Percentiles rank a stretch among this genome's conserved stretches.
Evolutionary conservation across 2,888 invertebrate genomes (phyloP).

Genomic region (Cryptus armator): DNA sequence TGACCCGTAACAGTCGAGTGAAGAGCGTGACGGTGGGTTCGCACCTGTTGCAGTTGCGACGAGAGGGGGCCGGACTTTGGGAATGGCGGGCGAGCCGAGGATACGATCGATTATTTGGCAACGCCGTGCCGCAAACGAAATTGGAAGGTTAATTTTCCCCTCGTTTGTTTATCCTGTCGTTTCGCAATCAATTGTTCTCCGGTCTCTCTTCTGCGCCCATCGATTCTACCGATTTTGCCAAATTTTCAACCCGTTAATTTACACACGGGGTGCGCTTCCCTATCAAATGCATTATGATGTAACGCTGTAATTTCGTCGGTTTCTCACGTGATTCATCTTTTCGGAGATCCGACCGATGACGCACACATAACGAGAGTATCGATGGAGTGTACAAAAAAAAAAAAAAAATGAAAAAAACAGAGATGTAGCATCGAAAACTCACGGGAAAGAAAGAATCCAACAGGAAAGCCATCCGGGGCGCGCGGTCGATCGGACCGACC

Average conservation of each 20-base stretch:
- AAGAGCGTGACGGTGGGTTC: constrained; percentile 49
- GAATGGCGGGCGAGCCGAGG: constrained; percentile 22
- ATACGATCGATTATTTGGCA: constrained; percentile 82
- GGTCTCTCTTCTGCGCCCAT: not conserved
- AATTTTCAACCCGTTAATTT: not conserved
- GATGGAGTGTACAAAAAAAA: constrained; percentile 14
- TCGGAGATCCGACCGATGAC: not conserved
- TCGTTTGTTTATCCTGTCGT: constrained; percentile 79
- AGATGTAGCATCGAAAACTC: constrained; percentile 78
- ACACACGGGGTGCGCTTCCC: not conserved
- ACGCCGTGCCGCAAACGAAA: constrained; percentile 80
- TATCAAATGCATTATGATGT: not conserved
- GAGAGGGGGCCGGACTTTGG: constrained; percentile 18
- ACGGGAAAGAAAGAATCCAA: constrained; percentile 82
- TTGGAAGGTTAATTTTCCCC: constrained; percentile 81
- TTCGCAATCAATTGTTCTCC: constrained; percentile 57
- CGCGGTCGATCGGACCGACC: constrained; percentile 79
- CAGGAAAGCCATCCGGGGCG: constrained; percentile 81
- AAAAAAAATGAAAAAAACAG: not conserved
- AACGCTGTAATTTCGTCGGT: not conserved
- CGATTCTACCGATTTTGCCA: constrained; percentile 3
- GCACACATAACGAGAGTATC: constrained; percentile 38
- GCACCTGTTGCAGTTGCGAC: constrained; percentile 64
- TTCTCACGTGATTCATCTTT: constrained; percentile 18
- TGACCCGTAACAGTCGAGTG: constrained; percentile 40